Evolutionary conservation across 2,113 vertebrate species (phyloP), one percentile per base, ranked within the genome.

Genomic region (Corydoras sp.): DNA sequence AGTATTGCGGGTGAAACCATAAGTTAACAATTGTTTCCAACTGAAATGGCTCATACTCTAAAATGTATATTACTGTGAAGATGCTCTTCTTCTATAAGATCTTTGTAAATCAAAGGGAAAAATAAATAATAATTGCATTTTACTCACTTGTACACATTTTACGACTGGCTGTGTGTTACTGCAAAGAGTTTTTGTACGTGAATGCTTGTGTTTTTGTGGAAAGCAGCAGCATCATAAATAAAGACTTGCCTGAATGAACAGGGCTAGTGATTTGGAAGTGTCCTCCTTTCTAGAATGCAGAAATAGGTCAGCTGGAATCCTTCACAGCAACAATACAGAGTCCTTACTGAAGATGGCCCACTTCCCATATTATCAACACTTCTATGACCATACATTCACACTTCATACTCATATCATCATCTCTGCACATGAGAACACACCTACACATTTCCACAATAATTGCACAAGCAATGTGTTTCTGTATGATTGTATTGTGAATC

Each of bases 301-400:
- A 75, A 79, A 77, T 77, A 76, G 77, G 81, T 82, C 76, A 82
- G 60, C 65, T 65, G 69, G 75, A 77, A 75, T 61, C 62, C 68
- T 62, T 58, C 70, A 58, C 29, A 70, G 58, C 58, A 63, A 74
- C 65, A 74, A 79, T 64, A 65, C 73, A 62, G 67, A 32, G 43
- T 62, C 48, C 64, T 29, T 56, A 65, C 55, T 58, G 58, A 65
- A 29, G 67, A 78, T 70, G 71, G 66, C 79, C 73, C 76, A 80
- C 62, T 78, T 80, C 77, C 67, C 63, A 43, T 64, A 54, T 70
- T 53, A 53, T 60, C 62, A 66, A 35, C 51, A 72, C 55, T 35
- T 66, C 69, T 10, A 8, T 59, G 65, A 24, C 49, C 56, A 62
- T 65, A 50, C 68, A 59, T 72, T 56, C 58, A 49, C 58, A 67